phyloP scores from a whole-genome alignment of 2,113 vertebrate genomes.

The Progne subis region DNA sequence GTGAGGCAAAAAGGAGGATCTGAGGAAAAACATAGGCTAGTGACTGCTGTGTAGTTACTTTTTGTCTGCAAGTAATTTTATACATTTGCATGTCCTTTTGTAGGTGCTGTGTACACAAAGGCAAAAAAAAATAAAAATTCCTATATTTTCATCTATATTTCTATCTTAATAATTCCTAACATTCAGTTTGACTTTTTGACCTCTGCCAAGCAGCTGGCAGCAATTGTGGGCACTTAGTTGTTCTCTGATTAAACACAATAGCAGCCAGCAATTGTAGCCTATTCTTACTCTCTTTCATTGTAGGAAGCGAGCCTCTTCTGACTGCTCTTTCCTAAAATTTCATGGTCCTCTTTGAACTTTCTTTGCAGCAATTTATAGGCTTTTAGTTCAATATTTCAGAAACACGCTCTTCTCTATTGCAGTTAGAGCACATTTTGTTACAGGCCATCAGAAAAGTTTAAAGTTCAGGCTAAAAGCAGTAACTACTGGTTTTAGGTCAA shows the following conservation, averaged over 20 bases:
- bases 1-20: neutral
- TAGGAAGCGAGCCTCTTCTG: neutral
- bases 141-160: neutral
- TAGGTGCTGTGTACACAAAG: neutral
- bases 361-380: neutral
- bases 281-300: neutral
- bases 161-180: neutral
- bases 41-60: neutral
- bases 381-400: neutral
- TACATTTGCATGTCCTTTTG: neutral
- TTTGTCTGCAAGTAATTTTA: neutral
- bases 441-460: neutral
- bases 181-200: neutral
- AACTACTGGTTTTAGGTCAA: neutral
- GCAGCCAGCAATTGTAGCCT: neutral
- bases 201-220: neutral
- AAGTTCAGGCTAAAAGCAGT: neutral
- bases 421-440: neutral
- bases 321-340: neutral
- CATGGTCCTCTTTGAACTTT: neutral
- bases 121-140: neutral
- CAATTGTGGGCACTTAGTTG: neutral
- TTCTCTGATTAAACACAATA: neutral
- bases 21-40: neutral
- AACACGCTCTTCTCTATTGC: neutral